Conservation (phyloP, 2,113 vertebrate species). For the Vireo altiloquus region DNA sequence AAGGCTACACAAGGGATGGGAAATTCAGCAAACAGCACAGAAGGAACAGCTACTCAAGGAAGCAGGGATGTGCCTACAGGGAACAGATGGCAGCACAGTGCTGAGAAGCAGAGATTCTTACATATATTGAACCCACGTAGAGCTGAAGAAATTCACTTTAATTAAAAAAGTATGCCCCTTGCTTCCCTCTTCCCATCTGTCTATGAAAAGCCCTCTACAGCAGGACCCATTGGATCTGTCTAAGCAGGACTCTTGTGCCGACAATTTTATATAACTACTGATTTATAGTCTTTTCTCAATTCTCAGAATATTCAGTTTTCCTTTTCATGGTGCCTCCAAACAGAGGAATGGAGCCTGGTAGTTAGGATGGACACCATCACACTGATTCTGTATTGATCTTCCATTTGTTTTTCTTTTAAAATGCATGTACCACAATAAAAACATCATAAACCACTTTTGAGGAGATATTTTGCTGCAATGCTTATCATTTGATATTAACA, state of each 20-base stretch:
- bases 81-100: constrained; percentile 43
- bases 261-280: neutral
- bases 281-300: neutral
- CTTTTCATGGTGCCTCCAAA: neutral
- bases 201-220: neutral
- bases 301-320: neutral
- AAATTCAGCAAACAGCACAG: neutral
- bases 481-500: neutral
- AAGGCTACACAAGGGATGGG: neutral
- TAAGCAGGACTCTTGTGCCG: neutral
- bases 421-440: neutral
- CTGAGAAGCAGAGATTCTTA: neutral
- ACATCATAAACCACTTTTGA: neutral
- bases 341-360: neutral
- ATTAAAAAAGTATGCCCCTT: neutral
- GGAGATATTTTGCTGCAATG: neutral
- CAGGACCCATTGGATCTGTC: neutral
- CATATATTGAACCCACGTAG: neutral
- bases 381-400: neutral
- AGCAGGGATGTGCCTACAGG: neutral
- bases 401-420: neutral
- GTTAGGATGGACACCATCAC: neutral
- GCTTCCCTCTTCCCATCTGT: constrained; percentile 37
- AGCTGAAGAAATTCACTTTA: neutral
- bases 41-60: neutral